These are phyloP conservation scores for Pica pica DNA, from an alignment of 2,113 vertebrate species.

Conservation along the genomic window DNA sequence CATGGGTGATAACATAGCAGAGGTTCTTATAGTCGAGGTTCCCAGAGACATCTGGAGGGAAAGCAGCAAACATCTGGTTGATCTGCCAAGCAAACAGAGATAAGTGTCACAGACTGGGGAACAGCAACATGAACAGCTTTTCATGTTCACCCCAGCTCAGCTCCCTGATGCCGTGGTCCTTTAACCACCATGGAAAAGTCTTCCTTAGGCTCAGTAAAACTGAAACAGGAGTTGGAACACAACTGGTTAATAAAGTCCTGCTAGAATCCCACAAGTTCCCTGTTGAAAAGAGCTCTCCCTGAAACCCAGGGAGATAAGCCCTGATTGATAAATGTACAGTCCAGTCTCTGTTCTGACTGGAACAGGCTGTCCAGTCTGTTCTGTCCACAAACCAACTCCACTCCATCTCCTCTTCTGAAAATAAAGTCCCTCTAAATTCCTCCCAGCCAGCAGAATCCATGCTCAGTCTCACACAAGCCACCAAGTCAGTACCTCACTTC, in stretches of 20 bases:
- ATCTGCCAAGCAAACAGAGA: slow-evolving; percentile 66
- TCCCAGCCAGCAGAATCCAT: neutral
- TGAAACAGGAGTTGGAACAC: neutral
- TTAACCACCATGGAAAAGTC: neutral
- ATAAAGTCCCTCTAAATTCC: neutral
- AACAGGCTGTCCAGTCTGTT: neutral
- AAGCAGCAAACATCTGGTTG: slow-evolving; percentile 87
- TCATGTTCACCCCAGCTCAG: neutral
- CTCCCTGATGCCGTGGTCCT: neutral
- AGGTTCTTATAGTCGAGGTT: slow-evolving; percentile 90
- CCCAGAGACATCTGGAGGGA: slow-evolving; percentile 86
- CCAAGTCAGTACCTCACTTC: neutral
- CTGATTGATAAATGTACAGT: neutral
- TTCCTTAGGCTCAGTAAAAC: neutral
- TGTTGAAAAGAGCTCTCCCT: neutral
- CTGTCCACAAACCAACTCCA: neutral
- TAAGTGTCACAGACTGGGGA: neutral
- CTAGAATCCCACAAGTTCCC: neutral
- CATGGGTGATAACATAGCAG: slow-evolving; percentile 89
- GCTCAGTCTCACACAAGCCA: neutral
- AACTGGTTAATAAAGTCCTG: neutral
- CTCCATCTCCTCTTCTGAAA: neutral
- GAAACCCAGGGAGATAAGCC: neutral
- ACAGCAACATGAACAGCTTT: neutral
- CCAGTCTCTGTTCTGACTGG: neutral